Evolutionary conservation across 1,140 invertebrate genomes (phyloP).

Genomic region (Heliothis subflexa): DNA sequence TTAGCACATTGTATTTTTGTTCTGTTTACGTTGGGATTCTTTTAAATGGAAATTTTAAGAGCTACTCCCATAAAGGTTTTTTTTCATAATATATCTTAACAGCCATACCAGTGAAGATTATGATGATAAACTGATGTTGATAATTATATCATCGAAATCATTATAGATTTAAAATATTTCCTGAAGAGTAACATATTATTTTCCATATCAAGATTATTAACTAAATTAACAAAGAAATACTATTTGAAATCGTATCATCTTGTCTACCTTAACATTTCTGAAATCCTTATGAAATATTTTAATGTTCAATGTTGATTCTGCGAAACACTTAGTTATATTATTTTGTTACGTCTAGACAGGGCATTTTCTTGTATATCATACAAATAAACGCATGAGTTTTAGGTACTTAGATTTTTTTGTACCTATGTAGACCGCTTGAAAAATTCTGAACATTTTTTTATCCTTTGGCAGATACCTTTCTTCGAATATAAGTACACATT

Average conservation of each 20-base stretch:
- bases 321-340: neutral
- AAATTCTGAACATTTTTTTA: neutral
- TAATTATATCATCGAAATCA: no score
- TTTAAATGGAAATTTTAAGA: no score
- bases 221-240: neutral
- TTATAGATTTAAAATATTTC: no score
- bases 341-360: slow-evolving; percentile 23
- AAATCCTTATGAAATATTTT: no score
- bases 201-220: no score
- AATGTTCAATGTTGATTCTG: neutral
- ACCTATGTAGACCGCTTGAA: neutral
- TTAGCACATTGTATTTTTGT: slow-evolving; percentile 32
- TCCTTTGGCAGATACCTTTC: neutral
- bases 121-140: no score
- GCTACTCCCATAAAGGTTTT: no score
- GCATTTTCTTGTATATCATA: neutral
- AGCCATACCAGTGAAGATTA: no score
- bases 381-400: neutral
- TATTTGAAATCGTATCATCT: neutral
- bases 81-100: no score
- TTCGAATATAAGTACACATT: neutral
- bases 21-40: neutral
- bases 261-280: no score
- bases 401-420: neutral
- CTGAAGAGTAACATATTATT: no score